Evolutionary conservation across 2,888 invertebrate genomes (phyloP).

Genomic region (Ormyrus pomaceus): DNA sequence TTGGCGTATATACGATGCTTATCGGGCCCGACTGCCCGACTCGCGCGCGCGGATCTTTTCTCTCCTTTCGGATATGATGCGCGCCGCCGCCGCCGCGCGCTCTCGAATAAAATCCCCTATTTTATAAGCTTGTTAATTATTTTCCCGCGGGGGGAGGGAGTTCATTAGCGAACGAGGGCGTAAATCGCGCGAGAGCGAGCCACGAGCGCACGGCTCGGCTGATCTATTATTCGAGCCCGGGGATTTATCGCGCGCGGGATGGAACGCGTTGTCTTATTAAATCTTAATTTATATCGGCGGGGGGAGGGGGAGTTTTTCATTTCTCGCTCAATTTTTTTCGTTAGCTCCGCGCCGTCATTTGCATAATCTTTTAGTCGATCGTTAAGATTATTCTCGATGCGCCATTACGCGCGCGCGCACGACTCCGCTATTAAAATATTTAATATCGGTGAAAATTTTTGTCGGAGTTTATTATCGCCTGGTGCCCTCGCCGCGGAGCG

Average conservation of each 20-base stretch:
- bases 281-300: neutral
- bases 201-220: no score
- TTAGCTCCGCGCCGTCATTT: no score
- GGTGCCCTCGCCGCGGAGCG: no score
- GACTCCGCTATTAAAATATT: no score
- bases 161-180: conserved; percentile 14
- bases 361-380: no score
- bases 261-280: neutral
- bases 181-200: conserved; percentile 7
- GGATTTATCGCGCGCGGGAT: neutral
- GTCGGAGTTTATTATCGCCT: no score
- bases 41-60: neutral
- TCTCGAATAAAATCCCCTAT: conserved; percentile 27
- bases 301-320: neutral
- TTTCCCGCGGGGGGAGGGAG: neutral
- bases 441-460: no score
- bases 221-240: no score
- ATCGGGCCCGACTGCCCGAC: conserved; percentile 8
- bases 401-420: no score
- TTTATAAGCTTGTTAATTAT: conserved; percentile 53
- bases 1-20: conserved; percentile 60
- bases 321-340: neutral
- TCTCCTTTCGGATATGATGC: no score
- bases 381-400: no score
- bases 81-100: neutral